Percentiles rank a stretch among this genome's conserved stretches.
Evolutionary conservation across 2,888 invertebrate genomes (phyloP).

Genomic region (Pasiphila rectangulata): DNA sequence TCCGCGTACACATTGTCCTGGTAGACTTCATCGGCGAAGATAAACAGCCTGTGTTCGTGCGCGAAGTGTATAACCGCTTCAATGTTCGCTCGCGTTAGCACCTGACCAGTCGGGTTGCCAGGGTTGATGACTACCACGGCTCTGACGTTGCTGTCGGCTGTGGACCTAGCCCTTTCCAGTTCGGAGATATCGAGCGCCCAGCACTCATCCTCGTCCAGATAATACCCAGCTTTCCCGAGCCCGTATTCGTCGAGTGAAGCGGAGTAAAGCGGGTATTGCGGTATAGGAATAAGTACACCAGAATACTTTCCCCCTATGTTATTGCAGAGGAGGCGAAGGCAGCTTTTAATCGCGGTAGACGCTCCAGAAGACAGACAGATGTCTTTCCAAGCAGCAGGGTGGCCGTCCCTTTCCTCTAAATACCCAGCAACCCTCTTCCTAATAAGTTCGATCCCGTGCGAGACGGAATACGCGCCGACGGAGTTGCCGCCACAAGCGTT

Average conservation of each 20-base stretch:
- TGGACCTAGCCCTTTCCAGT: slow-evolving; percentile 83
- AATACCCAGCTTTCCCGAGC: slow-evolving; percentile 90
- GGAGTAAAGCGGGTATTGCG: slow-evolving; percentile 98
- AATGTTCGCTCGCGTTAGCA: slow-evolving; percentile 92
- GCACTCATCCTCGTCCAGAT: slow-evolving; percentile 89
- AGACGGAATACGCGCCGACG: neutral
- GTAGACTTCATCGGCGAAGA: slow-evolving; percentile 96
- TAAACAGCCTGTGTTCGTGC: slow-evolving; percentile 89
- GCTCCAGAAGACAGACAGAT: neutral
- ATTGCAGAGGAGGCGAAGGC: neutral
- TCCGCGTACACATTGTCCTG: slow-evolving; percentile 89
- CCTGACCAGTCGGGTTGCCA: slow-evolving; percentile 97
- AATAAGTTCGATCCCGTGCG: neutral
- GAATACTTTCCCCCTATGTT: neutral
- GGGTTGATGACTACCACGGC: slow-evolving; percentile 97
- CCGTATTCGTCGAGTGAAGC: slow-evolving; percentile 95
- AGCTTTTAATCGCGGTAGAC: neutral
- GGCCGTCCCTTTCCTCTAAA: neutral
- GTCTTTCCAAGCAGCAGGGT: slow-evolving; percentile 1
- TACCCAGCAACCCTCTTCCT: neutral
- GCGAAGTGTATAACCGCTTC: slow-evolving; percentile 95
- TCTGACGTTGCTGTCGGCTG: slow-evolving; percentile 83
- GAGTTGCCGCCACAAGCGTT: neutral
- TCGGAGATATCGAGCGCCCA: slow-evolving; percentile 92
- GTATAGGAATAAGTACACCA: slow-evolving; percentile 97